phyloP scores from a whole-genome alignment of 2,888 invertebrate genomes.

The Heliconius sara region DNA sequence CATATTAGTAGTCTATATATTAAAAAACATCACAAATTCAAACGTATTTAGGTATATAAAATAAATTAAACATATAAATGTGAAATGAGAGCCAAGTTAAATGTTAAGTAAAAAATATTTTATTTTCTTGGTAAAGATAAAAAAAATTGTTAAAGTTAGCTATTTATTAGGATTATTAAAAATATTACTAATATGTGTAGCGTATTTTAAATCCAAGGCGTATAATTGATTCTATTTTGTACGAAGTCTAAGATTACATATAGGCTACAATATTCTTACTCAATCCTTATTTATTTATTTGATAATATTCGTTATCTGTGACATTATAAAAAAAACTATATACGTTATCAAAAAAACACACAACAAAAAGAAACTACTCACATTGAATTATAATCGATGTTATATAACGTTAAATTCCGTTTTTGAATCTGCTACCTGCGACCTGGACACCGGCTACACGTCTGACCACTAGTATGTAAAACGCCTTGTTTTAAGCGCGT shows the following conservation, averaged over 20 bases:
- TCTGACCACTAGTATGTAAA: conserved; percentile 55
- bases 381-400: conserved; percentile 7
- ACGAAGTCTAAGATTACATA: neutral
- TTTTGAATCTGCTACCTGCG: conserved; percentile 56
- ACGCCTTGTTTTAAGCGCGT: conserved; percentile 68
- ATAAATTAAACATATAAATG: too few relatives aligned
- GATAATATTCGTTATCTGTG: neutral
- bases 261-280: neutral
- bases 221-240: neutral
- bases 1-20: neutral
- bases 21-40: neutral
- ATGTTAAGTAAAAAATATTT: neutral
- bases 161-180: neutral
- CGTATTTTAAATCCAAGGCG: too few relatives aligned
- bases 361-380: neutral
- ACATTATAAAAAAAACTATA: neutral
- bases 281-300: neutral
- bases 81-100: too few relatives aligned
- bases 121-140: neutral
- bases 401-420: conserved; percentile 25
- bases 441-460: conserved; percentile 67
- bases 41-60: neutral
- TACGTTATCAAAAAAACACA: neutral
- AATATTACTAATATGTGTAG: neutral
- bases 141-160: too few relatives aligned